Conservation (phyloP, 2,888 invertebrate species). For the Doris montereyensis region DNA sequence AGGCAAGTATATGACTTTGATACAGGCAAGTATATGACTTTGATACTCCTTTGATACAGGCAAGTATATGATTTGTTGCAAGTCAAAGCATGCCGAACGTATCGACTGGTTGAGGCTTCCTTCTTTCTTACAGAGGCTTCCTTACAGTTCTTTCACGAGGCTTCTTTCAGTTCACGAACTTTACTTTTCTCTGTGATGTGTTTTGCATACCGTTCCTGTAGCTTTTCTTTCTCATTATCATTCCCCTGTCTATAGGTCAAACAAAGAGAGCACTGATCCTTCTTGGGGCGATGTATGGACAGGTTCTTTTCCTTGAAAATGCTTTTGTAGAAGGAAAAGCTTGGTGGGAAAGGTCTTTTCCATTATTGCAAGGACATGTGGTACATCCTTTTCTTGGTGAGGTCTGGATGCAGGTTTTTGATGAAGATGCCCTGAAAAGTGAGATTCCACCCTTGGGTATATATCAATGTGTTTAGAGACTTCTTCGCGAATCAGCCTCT, state of each 20-base stretch:
- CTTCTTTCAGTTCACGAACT: not conserved
- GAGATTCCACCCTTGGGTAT: too few relatives aligned
- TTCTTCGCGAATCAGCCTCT: too few relatives aligned
- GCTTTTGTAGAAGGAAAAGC: not conserved
- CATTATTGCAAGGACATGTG: not conserved
- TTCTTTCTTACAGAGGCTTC: not conserved
- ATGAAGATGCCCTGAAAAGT: too few relatives aligned
- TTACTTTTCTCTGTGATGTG: constrained; percentile 1
- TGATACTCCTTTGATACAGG: too few relatives aligned
- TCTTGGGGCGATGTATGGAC: not conserved
- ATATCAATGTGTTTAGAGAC: too few relatives aligned
- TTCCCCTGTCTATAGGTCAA: not conserved
- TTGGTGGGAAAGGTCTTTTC: too few relatives aligned
- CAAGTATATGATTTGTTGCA: too few relatives aligned
- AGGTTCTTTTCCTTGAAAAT: constrained; percentile 1
- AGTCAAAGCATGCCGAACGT: not conserved
- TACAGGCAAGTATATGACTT: not conserved
- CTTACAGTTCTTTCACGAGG: not conserved
- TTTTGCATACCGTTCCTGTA: not conserved
- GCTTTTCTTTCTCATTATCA: not conserved
- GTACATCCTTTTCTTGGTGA: not conserved
- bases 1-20: not conserved
- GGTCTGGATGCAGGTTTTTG: too few relatives aligned
- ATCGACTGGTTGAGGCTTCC: not conserved
- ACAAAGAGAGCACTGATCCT: constrained; percentile 1